A percentile compares a stretch with the other conserved stretches of the same genome.
These are phyloP conservation scores for Sympetrum striolatum DNA, from an alignment of 2,888 invertebrate species.

Conservation along the genomic window DNA sequence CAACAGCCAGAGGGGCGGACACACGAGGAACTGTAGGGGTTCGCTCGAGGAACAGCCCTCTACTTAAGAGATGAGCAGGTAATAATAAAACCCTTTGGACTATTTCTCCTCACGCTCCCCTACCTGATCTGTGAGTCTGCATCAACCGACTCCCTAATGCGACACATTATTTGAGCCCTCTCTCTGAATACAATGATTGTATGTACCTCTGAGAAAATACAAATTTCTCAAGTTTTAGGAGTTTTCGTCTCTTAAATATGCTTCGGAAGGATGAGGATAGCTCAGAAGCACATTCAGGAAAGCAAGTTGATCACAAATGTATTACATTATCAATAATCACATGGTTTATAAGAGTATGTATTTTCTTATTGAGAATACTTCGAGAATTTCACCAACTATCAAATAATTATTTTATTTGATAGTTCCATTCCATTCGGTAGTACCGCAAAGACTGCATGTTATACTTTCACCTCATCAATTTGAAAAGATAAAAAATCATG, in stretches of 20 bases:
- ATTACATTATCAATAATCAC: too few species aligned
- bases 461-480: too few species aligned
- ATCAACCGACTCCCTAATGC: conserved; percentile 5
- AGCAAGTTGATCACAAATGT: too few species aligned
- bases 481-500: too few species aligned
- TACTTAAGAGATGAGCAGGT: not conserved
- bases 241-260: not conserved
- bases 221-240: not conserved
- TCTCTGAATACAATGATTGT: not conserved
- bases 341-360: too few species aligned
- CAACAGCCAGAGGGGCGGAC: conserved; percentile 4
- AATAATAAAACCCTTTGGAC: conserved; percentile 30
- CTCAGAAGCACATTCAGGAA: too few species aligned
- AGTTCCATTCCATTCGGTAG: too few species aligned
- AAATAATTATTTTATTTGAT: too few species aligned
- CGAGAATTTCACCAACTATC: too few species aligned
- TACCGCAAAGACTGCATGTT: too few species aligned
- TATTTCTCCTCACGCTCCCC: conserved; percentile 28
- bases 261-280: too few species aligned
- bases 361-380: too few species aligned
- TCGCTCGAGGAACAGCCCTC: not conserved
- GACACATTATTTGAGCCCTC: conserved; percentile 15
- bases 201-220: not conserved
- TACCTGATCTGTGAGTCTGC: conserved; percentile 12
- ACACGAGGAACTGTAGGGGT: not conserved